phyloP scores from a whole-genome alignment of 2,888 invertebrate species.

The Limnephilus lunatus region DNA sequence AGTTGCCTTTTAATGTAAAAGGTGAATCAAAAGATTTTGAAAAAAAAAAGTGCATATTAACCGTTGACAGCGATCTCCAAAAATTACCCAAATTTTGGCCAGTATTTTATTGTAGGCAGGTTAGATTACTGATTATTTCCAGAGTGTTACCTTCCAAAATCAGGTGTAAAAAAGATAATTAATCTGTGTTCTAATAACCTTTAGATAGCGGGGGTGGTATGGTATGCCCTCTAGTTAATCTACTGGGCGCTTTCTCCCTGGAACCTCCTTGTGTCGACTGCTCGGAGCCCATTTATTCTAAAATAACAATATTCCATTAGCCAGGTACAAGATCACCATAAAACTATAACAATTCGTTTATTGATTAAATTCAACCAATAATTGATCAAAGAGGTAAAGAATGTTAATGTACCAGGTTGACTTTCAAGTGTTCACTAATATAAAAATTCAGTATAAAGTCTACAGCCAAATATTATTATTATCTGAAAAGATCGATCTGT shows the following conservation, averaged over 20 bases:
- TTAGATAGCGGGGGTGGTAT: slow-evolving; percentile 73
- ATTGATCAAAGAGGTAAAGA: background rate
- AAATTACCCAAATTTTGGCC: no score
- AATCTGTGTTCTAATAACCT: slow-evolving; percentile 64
- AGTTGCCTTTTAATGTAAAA: no score
- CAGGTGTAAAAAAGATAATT: background rate
- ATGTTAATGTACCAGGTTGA: background rate
- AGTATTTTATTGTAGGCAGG: background rate
- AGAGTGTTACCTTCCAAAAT: background rate
- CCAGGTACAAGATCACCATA: background rate
- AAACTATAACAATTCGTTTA: background rate
- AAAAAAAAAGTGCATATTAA: no score
- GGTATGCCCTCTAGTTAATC: slow-evolving; percentile 75
- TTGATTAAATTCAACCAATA: background rate
- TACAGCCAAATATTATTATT: background rate
- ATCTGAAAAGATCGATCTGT: background rate
- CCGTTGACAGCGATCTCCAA: no score
- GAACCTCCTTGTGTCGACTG: slow-evolving; percentile 77
- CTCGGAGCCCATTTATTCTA: slow-evolving; percentile 79
- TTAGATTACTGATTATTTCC: background rate
- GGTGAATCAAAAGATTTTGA: no score
- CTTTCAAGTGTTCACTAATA: background rate
- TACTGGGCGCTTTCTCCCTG: slow-evolving; percentile 71
- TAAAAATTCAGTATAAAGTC: background rate
- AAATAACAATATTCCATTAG: background rate